Evolutionary conservation across 2,888 invertebrate genomes (phyloP).

Genomic region (Stictocephala bisonia): DNA sequence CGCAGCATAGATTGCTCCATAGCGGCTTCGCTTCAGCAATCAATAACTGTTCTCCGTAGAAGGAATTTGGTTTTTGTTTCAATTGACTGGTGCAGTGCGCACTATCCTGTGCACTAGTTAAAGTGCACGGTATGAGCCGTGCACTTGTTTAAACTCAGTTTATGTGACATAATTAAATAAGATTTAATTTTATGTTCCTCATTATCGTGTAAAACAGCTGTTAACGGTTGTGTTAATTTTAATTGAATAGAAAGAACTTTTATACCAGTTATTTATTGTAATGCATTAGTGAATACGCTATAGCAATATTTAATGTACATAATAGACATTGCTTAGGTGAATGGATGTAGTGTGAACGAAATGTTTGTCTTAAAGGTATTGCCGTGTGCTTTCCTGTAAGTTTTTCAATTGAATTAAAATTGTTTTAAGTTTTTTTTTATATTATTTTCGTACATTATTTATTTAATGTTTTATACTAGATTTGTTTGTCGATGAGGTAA

Average conservation of each 20-base stretch:
- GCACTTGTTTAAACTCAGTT: neutral
- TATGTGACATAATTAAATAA: constrained; percentile 1
- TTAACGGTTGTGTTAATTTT: constrained; percentile 36
- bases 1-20: constrained; percentile 7
- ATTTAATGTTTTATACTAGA: no score
- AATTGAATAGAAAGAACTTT: constrained; percentile 27
- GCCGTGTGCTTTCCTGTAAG: constrained; percentile 9
- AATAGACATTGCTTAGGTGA: constrained; percentile 37
- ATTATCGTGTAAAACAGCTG: constrained; percentile 30
- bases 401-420: no score
- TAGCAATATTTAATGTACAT: constrained; percentile 38
- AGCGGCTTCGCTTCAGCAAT: constrained; percentile 35
- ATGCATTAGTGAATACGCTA: constrained; percentile 26
- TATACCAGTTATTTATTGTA: constrained; percentile 35
- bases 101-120: no score
- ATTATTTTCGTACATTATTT: no score
- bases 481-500: no score
- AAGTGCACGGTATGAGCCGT: constrained; percentile 20
- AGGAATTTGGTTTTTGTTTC: constrained; percentile 9
- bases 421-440: no score
- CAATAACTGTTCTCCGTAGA: neutral
- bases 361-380: constrained; percentile 14
- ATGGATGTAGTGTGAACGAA: constrained; percentile 31
- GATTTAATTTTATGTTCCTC: constrained; percentile 38
- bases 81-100: constrained; percentile 12